Percentiles rank a stretch among this genome's conserved stretches.
Conservation (phyloP, 2,797 vertebrate species). For the Thunnus albacares region DNA sequence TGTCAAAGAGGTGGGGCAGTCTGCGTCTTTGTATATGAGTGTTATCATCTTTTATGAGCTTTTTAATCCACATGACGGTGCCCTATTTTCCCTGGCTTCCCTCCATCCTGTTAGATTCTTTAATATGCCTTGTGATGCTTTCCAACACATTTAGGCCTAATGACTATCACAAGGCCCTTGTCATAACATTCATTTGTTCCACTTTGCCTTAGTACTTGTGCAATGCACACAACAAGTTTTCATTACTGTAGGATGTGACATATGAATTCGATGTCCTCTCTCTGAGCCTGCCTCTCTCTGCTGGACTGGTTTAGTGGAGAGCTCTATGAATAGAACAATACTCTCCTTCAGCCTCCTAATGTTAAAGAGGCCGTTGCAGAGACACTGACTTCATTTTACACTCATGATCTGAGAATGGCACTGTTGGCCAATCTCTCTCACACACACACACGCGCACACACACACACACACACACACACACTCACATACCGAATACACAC, state of each 20-base stretch:
- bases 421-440: slow-evolving; percentile 50
- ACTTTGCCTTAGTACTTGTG: slow-evolving; percentile 1
- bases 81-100: slow-evolving; percentile 13
- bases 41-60: slow-evolving; percentile 34
- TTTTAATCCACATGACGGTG: slow-evolving; percentile 15
- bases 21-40: slow-evolving; percentile 3
- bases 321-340: slow-evolving; percentile 85
- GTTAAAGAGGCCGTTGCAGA: slow-evolving; percentile 77
- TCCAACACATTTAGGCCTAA: slow-evolving; percentile 28
- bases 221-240: slow-evolving; percentile 36
- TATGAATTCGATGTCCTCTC: slow-evolving; percentile 57
- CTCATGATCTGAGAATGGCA: slow-evolving; percentile 74
- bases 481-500: slow-evolving; percentile 11
- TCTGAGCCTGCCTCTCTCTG: slow-evolving; percentile 57
- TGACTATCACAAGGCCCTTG: slow-evolving; percentile 34
- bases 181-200: slow-evolving; percentile 41
- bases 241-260: slow-evolving; percentile 52
- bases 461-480: slow-evolving; percentile 19
- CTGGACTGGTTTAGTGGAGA: slow-evolving; percentile 76
- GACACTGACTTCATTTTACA: slow-evolving; percentile 82
- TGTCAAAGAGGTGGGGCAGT: slow-evolving; percentile 64
- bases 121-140: slow-evolving; percentile 33
- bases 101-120: neutral
- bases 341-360: slow-evolving; percentile 78
- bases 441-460: slow-evolving; percentile 22